Percentiles rank a stretch among this genome's conserved stretches.
phyloP scores from a whole-genome alignment of 2,797 vertebrate genomes.

The Characodon lateralis region DNA sequence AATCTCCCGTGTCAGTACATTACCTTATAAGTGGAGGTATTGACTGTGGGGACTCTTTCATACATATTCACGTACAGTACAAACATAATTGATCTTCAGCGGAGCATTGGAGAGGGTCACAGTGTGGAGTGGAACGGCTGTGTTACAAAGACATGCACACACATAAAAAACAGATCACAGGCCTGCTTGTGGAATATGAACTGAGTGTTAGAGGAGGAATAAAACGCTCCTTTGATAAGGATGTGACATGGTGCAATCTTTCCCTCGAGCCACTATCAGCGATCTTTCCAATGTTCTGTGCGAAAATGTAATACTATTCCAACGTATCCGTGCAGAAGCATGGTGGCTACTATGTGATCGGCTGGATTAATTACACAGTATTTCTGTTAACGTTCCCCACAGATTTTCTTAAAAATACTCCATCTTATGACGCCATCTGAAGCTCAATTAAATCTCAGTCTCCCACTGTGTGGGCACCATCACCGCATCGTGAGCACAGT shows the following conservation, averaged over 20 bases:
- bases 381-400: slow-evolving; percentile 37
- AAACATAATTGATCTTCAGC: slow-evolving; percentile 79
- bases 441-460: slow-evolving; percentile 74
- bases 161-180: slow-evolving; percentile 65
- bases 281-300: slow-evolving; percentile 45
- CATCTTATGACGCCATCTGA: slow-evolving; percentile 68
- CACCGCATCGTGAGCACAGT: slow-evolving; percentile 33
- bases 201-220: slow-evolving; percentile 56
- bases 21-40: slow-evolving; percentile 78
- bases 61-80: slow-evolving; percentile 78
- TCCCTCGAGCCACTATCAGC: slow-evolving; percentile 72
- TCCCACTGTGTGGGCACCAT: slow-evolving; percentile 53
- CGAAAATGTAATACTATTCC: slow-evolving; percentile 58
- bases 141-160: slow-evolving; percentile 59
- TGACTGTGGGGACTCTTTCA: slow-evolving; percentile 79
- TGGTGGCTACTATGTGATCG: slow-evolving; percentile 39
- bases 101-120: slow-evolving; percentile 41
- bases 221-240: slow-evolving; percentile 79
- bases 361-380: slow-evolving; percentile 57
- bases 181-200: slow-evolving; percentile 57
- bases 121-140: slow-evolving; percentile 10
- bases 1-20: slow-evolving; percentile 74
- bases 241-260: slow-evolving; percentile 72
- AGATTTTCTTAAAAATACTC: slow-evolving; percentile 63
- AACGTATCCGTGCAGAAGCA: slow-evolving; percentile 43